phyloP scores from a whole-genome alignment of 2,888 invertebrate genomes.

The Aspidapion aeneum region DNA sequence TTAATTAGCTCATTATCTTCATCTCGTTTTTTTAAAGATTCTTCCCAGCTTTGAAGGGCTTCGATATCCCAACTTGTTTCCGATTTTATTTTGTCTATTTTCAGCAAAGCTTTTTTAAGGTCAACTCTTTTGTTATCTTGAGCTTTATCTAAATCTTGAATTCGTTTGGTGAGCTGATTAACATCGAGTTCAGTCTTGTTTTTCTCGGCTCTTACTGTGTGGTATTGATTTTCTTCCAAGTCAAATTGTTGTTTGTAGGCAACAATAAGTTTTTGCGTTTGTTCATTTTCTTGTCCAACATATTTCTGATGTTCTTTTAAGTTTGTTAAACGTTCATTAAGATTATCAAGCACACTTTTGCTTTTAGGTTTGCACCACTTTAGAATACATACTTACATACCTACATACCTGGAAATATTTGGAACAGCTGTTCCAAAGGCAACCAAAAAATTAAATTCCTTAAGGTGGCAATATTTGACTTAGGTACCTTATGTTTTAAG shows the following conservation, averaged over 20 bases:
- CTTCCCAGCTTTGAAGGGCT: conserved; percentile 67
- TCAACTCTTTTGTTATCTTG: conserved; percentile 50
- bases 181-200: conserved; percentile 49
- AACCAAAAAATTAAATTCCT: too few species aligned
- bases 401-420: too few species aligned
- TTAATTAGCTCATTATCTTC: conserved; percentile 68
- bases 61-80: conserved; percentile 67
- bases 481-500: too few species aligned
- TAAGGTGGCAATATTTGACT: too few species aligned
- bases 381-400: too few species aligned
- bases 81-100: conserved; percentile 61
- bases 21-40: conserved; percentile 63
- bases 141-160: conserved; percentile 47
- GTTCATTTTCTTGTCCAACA: conserved; percentile 52
- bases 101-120: conserved; percentile 54
- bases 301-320: conserved; percentile 51
- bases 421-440: too few species aligned
- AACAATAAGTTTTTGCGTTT: conserved; percentile 62
- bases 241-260: conserved; percentile 67
- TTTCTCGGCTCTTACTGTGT: conserved; percentile 47
- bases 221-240: conserved; percentile 57
- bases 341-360: conserved; percentile 43
- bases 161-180: conserved; percentile 50
- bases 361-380: conserved; percentile 50
- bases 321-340: conserved; percentile 35